Evolutionary conservation across 2,797 vertebrate species (phyloP).

Genomic region (Brotula barbata): DNA sequence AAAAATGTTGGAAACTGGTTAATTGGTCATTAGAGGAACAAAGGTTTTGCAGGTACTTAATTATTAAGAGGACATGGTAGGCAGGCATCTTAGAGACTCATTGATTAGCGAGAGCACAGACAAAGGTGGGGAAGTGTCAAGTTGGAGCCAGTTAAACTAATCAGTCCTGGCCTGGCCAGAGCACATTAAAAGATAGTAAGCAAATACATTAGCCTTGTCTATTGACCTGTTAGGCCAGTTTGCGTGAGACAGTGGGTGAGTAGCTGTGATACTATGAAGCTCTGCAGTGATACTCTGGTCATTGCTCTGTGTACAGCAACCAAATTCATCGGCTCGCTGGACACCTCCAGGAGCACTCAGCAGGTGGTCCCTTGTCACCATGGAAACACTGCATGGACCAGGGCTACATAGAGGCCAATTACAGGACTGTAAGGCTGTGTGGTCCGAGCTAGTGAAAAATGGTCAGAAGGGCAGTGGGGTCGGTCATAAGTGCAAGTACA

Average conservation of each 20-base stretch:
- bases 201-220: conserved; percentile 54
- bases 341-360: conserved; percentile 63
- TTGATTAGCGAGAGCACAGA: conserved; percentile 63
- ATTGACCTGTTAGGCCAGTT: conserved; percentile 35
- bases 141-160: conserved; percentile 25
- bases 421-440: conserved; percentile 61
- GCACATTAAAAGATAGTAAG: conserved; percentile 54
- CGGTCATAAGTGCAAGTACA: conserved; percentile 47
- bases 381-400: conserved; percentile 63
- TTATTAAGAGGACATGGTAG: conserved; percentile 73
- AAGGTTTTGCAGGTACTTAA: conserved; percentile 76
- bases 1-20: conserved; percentile 76
- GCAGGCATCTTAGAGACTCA: conserved; percentile 53
- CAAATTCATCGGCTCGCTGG: conserved; percentile 67
- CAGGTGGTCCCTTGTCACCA: conserved; percentile 65
- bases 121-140: conserved; percentile 44
- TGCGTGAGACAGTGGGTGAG: conserved; percentile 1
- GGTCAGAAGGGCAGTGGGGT: conserved; percentile 46
- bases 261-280: conserved; percentile 7
- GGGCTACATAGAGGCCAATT: conserved; percentile 59
- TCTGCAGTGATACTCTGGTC: conserved; percentile 44
- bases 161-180: conserved; percentile 41
- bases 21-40: conserved; percentile 84
- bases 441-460: conserved; percentile 66
- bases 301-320: conserved; percentile 47